Evolutionary conservation across 2,888 invertebrate genomes (phyloP).

Genomic region (Allolobophora icterica): DNA sequence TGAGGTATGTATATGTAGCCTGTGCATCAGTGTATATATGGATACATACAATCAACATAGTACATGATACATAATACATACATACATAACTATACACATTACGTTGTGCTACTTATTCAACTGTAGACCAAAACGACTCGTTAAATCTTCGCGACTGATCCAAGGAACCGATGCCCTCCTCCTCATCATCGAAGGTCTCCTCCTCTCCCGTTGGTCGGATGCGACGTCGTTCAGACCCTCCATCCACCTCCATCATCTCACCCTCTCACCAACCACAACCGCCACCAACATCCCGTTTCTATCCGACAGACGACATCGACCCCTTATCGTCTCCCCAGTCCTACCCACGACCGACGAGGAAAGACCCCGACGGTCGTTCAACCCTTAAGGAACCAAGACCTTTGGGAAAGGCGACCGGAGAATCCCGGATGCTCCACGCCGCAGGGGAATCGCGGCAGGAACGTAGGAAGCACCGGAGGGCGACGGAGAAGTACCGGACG

Average conservation of each 20-base stretch:
- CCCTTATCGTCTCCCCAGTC: background rate
- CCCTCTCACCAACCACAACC: background rate
- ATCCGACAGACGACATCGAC: background rate
- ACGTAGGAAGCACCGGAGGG: slow-evolving; percentile 83
- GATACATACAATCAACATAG: no score
- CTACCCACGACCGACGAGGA: background rate
- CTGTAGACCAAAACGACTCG: background rate
- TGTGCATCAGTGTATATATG: no score
- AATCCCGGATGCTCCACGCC: background rate
- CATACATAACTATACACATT: background rate
- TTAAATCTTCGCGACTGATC: background rate
- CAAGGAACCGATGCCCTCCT: background rate
- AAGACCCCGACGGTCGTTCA: background rate
- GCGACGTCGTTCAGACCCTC: background rate
- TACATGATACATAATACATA: no score
- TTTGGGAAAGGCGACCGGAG: background rate
- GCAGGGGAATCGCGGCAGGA: slow-evolving; percentile 66
- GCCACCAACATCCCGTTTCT: background rate
- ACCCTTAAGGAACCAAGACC: background rate
- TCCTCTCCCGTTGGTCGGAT: background rate
- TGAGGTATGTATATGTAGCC: no score
- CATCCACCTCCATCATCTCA: background rate
- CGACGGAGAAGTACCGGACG: slow-evolving; percentile 90
- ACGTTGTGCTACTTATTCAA: background rate
- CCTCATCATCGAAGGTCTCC: background rate